A percentile compares a stretch with the other conserved stretches of the same genome.
Conservation (phyloP, 2,888 invertebrate species). For the Eupithecia dodoneata region DNA sequence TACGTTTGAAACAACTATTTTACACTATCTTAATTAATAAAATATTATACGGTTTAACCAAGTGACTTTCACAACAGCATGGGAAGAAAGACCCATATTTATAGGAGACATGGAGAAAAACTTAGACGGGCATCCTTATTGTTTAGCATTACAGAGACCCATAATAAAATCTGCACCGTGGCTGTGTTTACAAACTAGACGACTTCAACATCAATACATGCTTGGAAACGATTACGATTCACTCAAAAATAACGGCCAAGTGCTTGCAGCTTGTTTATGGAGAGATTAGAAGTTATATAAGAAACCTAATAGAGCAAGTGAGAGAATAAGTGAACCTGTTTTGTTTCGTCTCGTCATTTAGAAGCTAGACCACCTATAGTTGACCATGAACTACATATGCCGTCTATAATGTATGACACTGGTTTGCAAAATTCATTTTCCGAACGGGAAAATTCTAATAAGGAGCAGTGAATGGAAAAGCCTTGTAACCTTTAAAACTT, state of each 20-base stretch:
- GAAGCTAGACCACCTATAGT: background rate
- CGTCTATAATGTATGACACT: background rate
- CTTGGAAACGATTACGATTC: background rate
- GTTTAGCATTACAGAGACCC: background rate
- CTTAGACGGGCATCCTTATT: background rate
- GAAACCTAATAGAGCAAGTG: background rate
- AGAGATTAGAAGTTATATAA: background rate
- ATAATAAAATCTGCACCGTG: background rate
- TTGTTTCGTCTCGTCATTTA: background rate
- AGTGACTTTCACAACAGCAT: background rate
- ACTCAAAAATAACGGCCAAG: background rate
- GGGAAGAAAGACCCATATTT: background rate
- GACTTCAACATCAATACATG: background rate
- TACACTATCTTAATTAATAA: background rate
- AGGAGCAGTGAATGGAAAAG: slow-evolving; percentile 51
- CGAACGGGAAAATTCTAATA: slow-evolving; percentile 35
- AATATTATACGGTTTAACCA: background rate
- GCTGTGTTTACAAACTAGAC: background rate
- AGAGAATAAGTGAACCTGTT: background rate
- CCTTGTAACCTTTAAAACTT: slow-evolving; percentile 54
- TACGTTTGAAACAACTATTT: background rate
- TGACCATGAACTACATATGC: background rate
- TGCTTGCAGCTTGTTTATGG: background rate
- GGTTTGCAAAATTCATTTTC: slow-evolving; percentile 14
- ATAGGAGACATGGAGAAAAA: background rate